Evolutionary conservation across 2,888 invertebrate genomes (phyloP).

Genomic region (Coleophora flavipennella): DNA sequence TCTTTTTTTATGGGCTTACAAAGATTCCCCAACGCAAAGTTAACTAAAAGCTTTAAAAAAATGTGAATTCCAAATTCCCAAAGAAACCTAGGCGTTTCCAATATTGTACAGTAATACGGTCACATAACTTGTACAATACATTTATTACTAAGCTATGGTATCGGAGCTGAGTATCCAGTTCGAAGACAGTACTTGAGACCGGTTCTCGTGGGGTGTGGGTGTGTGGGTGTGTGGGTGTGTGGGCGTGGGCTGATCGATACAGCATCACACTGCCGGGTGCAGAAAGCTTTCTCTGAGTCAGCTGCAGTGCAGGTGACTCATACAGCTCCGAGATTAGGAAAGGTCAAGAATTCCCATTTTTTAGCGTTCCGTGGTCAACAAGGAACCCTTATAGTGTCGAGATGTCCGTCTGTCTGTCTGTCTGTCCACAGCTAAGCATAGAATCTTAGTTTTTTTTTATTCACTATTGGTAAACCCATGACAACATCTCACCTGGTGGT

Average conservation of each 20-base stretch:
- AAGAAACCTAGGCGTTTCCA: background rate
- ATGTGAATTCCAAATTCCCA: background rate
- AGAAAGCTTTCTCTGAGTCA: slow-evolving; percentile 46
- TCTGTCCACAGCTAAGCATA: too few species aligned
- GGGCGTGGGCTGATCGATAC: slow-evolving; percentile 1
- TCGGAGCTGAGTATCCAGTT: slow-evolving; percentile 15
- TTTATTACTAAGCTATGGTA: slow-evolving; percentile 9
- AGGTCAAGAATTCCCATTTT: slow-evolving; percentile 28
- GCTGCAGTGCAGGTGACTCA: slow-evolving; percentile 48
- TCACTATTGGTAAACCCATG: too few species aligned
- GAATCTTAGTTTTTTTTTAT: too few species aligned
- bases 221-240: too few species aligned
- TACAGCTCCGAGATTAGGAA: slow-evolving; percentile 31
- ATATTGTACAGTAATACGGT: slow-evolving; percentile 7
- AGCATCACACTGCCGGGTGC: slow-evolving; percentile 26
- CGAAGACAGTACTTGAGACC: slow-evolving; percentile 15
- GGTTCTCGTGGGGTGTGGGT: slow-evolving; percentile 19
- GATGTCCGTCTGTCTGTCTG: too few species aligned
- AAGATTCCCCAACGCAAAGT: too few species aligned
- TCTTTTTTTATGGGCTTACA: too few species aligned
- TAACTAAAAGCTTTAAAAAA: background rate
- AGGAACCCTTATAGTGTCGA: too few species aligned
- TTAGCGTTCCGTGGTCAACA: too few species aligned
- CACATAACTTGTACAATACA: slow-evolving; percentile 8
- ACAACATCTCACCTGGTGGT: too few species aligned